Percentiles rank a stretch among this genome's conserved stretches.
phyloP scores from a whole-genome alignment of 2,888 invertebrate species.

The Pristionchus exspectatus region DNA sequence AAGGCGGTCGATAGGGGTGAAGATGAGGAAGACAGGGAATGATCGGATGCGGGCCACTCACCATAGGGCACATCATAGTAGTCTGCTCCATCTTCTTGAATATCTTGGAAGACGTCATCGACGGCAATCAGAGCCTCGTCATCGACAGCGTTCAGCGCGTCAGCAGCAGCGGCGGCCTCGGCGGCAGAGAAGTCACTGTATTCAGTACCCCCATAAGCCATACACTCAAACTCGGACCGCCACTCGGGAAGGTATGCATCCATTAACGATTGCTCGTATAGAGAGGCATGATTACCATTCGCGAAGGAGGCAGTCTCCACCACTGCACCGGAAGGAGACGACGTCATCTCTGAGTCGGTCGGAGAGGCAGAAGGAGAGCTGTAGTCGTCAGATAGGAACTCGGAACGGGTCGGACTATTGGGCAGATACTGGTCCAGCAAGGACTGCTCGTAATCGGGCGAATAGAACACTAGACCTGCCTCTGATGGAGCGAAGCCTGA shows the following conservation, averaged over 20 bases:
- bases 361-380: neutral
- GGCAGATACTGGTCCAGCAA: slow-evolving; percentile 59
- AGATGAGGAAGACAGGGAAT: neutral
- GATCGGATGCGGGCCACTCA: neutral
- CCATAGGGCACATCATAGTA: neutral
- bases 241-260: neutral
- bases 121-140: neutral
- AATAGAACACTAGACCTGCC: slow-evolving; percentile 61
- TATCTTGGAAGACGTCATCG: neutral
- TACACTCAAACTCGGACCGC: slow-evolving; percentile 1
- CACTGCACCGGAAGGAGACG: neutral
- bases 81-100: neutral
- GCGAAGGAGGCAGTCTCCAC: neutral
- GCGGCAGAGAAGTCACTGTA: neutral
- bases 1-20: neutral
- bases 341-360: no score
- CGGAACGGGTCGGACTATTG: slow-evolving; percentile 2
- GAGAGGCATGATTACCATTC: neutral
- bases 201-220: slow-evolving; percentile 5
- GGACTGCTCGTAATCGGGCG: slow-evolving; percentile 58
- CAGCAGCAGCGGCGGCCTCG: neutral
- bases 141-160: neutral
- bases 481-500: slow-evolving; percentile 38
- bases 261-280: neutral
- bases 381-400: slow-evolving; percentile 18